Evolutionary conservation across 2,797 vertebrate species (phyloP).

Genomic region (Capromys pilorides): DNA sequence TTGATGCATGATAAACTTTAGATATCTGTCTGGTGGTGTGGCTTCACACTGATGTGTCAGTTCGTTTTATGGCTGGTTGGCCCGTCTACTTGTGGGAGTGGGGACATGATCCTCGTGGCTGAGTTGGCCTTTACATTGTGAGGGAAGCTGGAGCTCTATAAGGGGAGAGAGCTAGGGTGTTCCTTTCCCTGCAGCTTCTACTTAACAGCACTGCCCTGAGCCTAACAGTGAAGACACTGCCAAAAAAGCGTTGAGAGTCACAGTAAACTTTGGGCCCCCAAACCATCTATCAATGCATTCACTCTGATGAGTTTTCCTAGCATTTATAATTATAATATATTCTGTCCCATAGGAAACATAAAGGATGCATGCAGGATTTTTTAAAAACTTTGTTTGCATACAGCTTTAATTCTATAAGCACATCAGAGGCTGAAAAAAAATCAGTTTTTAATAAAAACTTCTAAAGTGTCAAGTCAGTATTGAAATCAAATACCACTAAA

Average conservation of each 20-base stretch:
- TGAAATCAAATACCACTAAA: not conserved
- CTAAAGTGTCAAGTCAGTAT: not conserved
- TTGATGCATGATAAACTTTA: not conserved
- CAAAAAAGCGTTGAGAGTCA: not conserved
- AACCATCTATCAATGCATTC: not conserved
- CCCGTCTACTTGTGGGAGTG: not conserved
- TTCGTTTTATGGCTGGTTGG: not conserved
- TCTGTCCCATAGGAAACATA: not conserved
- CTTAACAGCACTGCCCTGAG: not conserved
- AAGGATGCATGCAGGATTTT: not conserved
- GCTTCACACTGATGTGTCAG: not conserved
- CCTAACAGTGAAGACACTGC: not conserved
- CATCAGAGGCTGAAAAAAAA: not conserved
- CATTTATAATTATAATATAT: not conserved
- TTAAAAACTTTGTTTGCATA: not conserved
- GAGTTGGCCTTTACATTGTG: not conserved
- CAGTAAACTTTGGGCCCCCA: not conserved
- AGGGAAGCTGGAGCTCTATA: not conserved
- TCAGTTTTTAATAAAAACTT: not conserved
- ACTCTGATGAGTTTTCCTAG: not conserved
- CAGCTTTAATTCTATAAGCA: not conserved
- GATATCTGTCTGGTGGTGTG: not conserved
- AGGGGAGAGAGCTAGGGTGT: not conserved
- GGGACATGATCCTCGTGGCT: not conserved
- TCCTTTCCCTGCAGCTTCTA: not conserved